Evolutionary conservation across 1,140 invertebrate species (phyloP).

Genomic region (Drosophila navojoa): DNA sequence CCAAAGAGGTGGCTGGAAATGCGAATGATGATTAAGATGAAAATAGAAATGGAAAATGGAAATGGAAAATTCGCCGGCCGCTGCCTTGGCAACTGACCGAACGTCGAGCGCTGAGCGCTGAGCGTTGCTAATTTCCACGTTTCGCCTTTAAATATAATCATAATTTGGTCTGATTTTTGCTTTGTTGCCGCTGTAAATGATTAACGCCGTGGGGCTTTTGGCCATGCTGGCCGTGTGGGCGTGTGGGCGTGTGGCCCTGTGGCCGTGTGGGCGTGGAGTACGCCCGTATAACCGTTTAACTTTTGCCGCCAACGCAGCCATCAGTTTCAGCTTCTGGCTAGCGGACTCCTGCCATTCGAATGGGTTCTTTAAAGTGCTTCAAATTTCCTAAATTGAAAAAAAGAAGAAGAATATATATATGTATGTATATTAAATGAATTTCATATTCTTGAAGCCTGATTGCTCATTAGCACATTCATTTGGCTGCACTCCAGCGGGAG

Average conservation of each 20-base stretch:
- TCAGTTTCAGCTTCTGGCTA: slow-evolving; percentile 1
- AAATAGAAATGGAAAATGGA: slow-evolving; percentile 15
- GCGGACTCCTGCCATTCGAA: slow-evolving; percentile 12
- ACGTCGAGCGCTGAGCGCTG: slow-evolving; percentile 19
- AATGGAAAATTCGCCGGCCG: slow-evolving; percentile 15
- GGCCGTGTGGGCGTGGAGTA: slow-evolving; percentile 4
- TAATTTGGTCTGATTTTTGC: slow-evolving; percentile 66
- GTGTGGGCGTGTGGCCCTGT: too few species aligned
- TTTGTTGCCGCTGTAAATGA: slow-evolving; percentile 67
- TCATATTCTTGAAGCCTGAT: slow-evolving; percentile 72
- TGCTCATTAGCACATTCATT: slow-evolving; percentile 79
- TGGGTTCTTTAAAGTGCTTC: slow-evolving; percentile 49
- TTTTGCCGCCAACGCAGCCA: slow-evolving; percentile 8
- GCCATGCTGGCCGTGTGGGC: neutral
- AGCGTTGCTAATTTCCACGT: slow-evolving; percentile 58
- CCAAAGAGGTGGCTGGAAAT: slow-evolving; percentile 15
- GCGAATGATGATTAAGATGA: slow-evolving; percentile 21
- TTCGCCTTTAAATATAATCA: slow-evolving; percentile 70
- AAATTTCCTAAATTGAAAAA: slow-evolving; percentile 5
- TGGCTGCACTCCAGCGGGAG: slow-evolving; percentile 67
- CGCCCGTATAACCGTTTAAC: slow-evolving; percentile 12
- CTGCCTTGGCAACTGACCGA: slow-evolving; percentile 68
- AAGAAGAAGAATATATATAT: neutral
- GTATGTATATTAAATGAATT: slow-evolving; percentile 22
- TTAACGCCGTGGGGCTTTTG: slow-evolving; percentile 54